Percentiles rank a stretch among this genome's conserved stretches.
Evolutionary conservation across 1,140 invertebrate species (phyloP).

Genomic region (Hesperophylax magnus): DNA sequence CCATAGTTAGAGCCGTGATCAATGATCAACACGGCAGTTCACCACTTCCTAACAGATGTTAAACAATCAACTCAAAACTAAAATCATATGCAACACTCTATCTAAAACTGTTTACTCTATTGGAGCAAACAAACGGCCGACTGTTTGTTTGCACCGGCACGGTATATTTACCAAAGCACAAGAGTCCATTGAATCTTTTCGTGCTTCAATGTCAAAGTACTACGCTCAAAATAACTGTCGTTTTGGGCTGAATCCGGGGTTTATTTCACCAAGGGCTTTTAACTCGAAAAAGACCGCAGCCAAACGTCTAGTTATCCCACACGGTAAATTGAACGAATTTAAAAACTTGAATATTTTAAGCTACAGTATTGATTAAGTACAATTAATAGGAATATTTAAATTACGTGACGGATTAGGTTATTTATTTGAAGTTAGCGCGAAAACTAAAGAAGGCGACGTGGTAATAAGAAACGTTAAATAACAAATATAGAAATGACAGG

Average conservation of each 20-base stretch:
- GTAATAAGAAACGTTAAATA: background rate
- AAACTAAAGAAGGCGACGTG: background rate
- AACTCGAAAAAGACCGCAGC: background rate
- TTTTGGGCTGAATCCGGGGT: background rate
- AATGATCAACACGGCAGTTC: constrained; percentile 8
- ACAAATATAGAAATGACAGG: constrained; percentile 1
- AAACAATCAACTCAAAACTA: background rate
- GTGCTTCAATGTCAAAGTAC: background rate
- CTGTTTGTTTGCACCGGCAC: constrained; percentile 23
- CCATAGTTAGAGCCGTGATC: constrained; percentile 2
- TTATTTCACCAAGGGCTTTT: constrained; percentile 1
- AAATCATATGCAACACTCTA: constrained; percentile 11
- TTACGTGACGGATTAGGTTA: background rate
- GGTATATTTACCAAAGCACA: background rate
- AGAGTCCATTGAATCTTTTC: constrained; percentile 10
- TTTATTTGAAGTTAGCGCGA: background rate
- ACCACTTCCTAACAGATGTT: constrained; percentile 8
- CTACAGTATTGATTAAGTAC: too few species aligned
- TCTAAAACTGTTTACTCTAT: constrained; percentile 16
- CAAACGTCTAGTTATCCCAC: background rate
- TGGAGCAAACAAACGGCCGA: background rate
- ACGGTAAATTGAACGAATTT: background rate
- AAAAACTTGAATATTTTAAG: too few species aligned
- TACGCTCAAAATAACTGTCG: background rate
- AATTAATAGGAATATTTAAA: too few species aligned